Percentiles rank a stretch among this genome's conserved stretches.
These are phyloP conservation scores for Deladenus siricidicola DNA, from an alignment of 2,888 invertebrate genomes.

Conservation along the genomic window DNA sequence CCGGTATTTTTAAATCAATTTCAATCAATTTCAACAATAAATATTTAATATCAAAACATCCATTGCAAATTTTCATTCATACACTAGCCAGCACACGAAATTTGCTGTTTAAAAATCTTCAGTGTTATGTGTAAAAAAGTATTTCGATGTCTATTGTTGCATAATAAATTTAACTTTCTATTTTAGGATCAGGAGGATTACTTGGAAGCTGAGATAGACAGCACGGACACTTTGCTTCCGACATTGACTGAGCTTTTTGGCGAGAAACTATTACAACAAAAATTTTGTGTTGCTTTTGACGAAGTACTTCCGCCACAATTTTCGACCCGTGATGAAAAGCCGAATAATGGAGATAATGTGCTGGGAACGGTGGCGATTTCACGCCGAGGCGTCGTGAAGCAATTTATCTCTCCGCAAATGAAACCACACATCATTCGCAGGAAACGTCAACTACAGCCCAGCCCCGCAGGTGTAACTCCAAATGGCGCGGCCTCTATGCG, in stretches of 20 bases:
- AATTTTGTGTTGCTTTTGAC: slow-evolving; percentile 10
- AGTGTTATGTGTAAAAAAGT: too few relatives aligned
- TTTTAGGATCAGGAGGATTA: slow-evolving; percentile 22
- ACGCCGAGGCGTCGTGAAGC: too few relatives aligned
- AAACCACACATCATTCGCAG: background rate
- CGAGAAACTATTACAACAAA: slow-evolving; percentile 22
- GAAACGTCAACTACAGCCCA: background rate
- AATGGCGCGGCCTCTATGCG: background rate
- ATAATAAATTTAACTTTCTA: background rate
- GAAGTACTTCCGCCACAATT: too few relatives aligned
- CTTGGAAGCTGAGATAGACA: slow-evolving; percentile 34
- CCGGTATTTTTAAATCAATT: too few relatives aligned
- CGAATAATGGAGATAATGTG: background rate
- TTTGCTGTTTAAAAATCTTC: too few relatives aligned
- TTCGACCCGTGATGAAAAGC: slow-evolving; percentile 17
- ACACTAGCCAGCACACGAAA: too few relatives aligned
- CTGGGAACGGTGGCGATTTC: slow-evolving; percentile 15
- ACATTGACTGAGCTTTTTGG: slow-evolving; percentile 32
- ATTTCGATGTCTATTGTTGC: too few relatives aligned
- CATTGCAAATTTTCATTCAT: too few relatives aligned
- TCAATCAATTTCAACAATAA: too few relatives aligned
- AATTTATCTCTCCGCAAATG: too few relatives aligned
- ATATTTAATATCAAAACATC: too few relatives aligned
- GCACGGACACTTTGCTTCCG: slow-evolving; percentile 32
- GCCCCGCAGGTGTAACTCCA: too few relatives aligned